A percentile compares a stretch with the other conserved stretches of the same genome.
These are phyloP conservation scores for Galago senegalensis DNA, from an alignment of 2,797 vertebrate genomes.

Conservation along the genomic window DNA sequence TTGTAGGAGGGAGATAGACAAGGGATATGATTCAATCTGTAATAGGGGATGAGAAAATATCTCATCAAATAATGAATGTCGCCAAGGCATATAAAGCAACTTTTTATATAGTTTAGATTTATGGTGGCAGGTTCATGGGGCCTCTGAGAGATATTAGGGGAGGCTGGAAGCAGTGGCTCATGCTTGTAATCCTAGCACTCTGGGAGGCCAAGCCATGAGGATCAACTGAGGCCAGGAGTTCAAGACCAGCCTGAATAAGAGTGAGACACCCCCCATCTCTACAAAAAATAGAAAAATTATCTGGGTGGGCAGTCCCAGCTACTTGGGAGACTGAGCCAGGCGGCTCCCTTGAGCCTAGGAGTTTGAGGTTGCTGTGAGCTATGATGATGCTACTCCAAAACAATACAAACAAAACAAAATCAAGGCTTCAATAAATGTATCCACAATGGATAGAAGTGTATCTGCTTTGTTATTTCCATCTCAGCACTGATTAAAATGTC, in stretches of 20 bases:
- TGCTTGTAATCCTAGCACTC: not conserved
- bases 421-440: not conserved
- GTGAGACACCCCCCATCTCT: not conserved
- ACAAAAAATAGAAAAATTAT: not conserved
- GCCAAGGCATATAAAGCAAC: not conserved
- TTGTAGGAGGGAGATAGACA: not conserved
- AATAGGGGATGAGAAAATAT: not conserved
- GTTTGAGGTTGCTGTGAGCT: not conserved
- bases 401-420: not conserved
- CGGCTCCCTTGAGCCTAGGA: not conserved
- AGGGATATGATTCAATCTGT: not conserved
- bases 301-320: not conserved
- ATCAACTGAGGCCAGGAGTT: not conserved
- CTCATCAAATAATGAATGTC: not conserved
- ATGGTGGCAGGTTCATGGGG: not conserved
- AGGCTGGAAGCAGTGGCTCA: not conserved
- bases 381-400: not conserved
- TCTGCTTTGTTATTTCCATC: not conserved
- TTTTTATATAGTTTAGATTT: conserved; percentile 9
- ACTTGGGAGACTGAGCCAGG: not conserved
- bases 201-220: not conserved
- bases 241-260: not conserved
- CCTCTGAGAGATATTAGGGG: conserved; percentile 6
- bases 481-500: conserved; percentile 41
- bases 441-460: not conserved